Conservation (phyloP, 2,888 invertebrate species). For the Myathropa florea region DNA sequence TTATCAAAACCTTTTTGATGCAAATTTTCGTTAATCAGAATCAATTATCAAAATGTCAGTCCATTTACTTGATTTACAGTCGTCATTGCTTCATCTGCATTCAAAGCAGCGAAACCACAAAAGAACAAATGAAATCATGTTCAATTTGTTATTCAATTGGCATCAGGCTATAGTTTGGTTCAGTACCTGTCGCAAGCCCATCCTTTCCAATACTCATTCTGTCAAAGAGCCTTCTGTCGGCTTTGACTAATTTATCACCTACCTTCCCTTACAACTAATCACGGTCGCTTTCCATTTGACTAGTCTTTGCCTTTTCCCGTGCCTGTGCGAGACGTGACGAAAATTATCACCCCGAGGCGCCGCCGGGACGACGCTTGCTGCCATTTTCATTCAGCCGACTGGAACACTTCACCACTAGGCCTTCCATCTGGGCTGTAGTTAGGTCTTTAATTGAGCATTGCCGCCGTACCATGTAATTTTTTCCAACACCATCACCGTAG, state of each 20-base stretch:
- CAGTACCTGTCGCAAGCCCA: slow-evolving; percentile 23
- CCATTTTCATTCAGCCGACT: slow-evolving; percentile 39
- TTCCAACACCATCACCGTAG: slow-evolving; percentile 35
- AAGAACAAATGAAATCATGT: slow-evolving; percentile 40
- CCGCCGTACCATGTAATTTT: slow-evolving; percentile 55
- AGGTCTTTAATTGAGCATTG: slow-evolving; percentile 58
- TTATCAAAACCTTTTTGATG: not conserved
- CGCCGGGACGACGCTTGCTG: slow-evolving; percentile 18
- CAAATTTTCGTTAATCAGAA: not conserved
- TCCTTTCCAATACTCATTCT: slow-evolving; percentile 20
- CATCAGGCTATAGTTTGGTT: slow-evolving; percentile 23
- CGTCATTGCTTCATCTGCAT: slow-evolving; percentile 13
- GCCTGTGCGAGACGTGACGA: slow-evolving; percentile 57
- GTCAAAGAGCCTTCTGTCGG: slow-evolving; percentile 56
- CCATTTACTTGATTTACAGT: not conserved
- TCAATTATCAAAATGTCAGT: slow-evolving; percentile 18
- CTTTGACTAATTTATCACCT: slow-evolving; percentile 67
- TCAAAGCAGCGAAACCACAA: slow-evolving; percentile 2
- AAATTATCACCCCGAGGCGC: slow-evolving; percentile 64
- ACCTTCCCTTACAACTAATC: slow-evolving; percentile 56
- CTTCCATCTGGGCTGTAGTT: slow-evolving; percentile 4
- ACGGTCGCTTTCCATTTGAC: slow-evolving; percentile 57
- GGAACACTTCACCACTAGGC: slow-evolving; percentile 15
- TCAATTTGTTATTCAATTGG: slow-evolving; percentile 39
- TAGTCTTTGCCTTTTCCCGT: slow-evolving; percentile 36